Evolutionary conservation across 2,797 vertebrate species (phyloP).

Genomic region (Xenops minutus): DNA sequence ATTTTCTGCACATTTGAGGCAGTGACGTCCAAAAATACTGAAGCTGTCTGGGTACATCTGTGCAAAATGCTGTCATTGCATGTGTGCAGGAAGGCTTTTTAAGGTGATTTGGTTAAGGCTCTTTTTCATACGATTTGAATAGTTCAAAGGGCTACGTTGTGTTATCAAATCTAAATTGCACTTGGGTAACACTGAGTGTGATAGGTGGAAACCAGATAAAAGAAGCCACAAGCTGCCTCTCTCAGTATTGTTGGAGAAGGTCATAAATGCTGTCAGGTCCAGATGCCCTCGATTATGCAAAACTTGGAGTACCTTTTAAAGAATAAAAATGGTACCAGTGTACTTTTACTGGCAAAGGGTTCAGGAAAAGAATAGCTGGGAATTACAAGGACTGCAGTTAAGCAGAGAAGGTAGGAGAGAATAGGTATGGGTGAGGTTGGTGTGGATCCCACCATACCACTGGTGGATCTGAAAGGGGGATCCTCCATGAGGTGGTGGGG

Average conservation of each 20-base stretch:
- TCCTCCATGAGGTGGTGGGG: background rate
- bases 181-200: background rate
- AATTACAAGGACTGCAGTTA: background rate
- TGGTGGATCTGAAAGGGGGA: background rate
- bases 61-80: background rate
- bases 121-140: background rate
- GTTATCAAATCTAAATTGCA: background rate
- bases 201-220: background rate
- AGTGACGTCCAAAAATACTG: background rate
- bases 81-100: background rate
- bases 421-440: background rate
- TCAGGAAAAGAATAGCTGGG: background rate
- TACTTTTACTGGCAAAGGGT: background rate
- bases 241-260: background rate
- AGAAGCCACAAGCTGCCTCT: background rate
- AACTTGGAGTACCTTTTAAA: background rate
- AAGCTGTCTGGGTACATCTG: background rate
- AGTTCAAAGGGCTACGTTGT: background rate
- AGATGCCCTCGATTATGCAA: background rate
- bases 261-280: background rate
- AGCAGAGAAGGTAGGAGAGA: background rate
- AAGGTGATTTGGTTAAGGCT: background rate
- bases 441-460: background rate
- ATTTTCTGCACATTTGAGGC: background rate
- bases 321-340: rapidly evolving